Conservation (phyloP, 2,888 invertebrate species). For the Parnassius smintheus region DNA sequence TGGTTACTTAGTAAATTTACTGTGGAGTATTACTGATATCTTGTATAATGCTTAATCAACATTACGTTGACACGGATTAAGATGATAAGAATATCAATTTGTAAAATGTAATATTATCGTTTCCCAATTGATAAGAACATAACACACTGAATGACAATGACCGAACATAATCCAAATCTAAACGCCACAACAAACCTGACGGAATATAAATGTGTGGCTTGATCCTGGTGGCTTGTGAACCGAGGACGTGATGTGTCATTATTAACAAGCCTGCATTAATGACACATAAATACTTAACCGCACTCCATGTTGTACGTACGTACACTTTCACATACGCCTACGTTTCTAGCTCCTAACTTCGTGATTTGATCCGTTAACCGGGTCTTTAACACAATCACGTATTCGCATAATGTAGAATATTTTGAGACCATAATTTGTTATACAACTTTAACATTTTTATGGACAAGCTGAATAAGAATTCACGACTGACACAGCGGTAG, state of each 20-base stretch:
- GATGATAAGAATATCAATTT: constrained; percentile 31
- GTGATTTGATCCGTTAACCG: constrained; percentile 41
- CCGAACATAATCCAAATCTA: constrained; percentile 79
- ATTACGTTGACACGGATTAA: neutral
- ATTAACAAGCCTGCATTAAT: constrained; percentile 76
- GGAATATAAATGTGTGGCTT: constrained; percentile 72
- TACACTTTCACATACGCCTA: constrained; percentile 54
- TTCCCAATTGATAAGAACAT: constrained; percentile 69
- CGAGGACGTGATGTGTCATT: constrained; percentile 75
- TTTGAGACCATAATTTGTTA: constrained; percentile 55
- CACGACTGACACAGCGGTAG: constrained; percentile 53
- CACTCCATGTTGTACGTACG: constrained; percentile 30
- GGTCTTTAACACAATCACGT: constrained; percentile 42
- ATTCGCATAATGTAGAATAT: constrained; percentile 53
- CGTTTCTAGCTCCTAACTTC: constrained; percentile 35
- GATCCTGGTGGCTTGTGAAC: constrained; percentile 75
- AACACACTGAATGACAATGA: constrained; percentile 70
- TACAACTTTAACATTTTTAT: constrained; percentile 59
- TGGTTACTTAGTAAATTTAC: too few relatives aligned
- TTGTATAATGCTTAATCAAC: neutral
- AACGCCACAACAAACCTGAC: constrained; percentile 67
- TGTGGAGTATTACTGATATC: too few relatives aligned
- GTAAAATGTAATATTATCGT: constrained; percentile 65
- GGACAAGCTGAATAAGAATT: constrained; percentile 52
- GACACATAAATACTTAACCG: constrained; percentile 65